These are phyloP conservation scores for Beaufortia kweichowensis DNA, from an alignment of 2,113 vertebrate genomes.

Conservation along the genomic window DNA sequence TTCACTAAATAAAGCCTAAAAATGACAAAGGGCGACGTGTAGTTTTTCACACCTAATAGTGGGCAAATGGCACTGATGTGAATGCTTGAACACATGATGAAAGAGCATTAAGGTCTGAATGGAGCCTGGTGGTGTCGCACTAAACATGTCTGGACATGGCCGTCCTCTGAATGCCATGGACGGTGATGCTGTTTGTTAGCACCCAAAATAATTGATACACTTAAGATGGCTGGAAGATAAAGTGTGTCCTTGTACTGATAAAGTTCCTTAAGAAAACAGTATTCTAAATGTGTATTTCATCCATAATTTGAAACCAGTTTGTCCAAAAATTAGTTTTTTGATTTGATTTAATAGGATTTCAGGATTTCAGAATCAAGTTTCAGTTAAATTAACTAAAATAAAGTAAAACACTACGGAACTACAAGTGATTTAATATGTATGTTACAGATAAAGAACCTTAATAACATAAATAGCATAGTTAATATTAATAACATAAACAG, in stretches of 20 bases:
- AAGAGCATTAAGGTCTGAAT: conserved; percentile 48
- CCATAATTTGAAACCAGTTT: too few species aligned
- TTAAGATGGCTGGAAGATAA: conserved; percentile 2
- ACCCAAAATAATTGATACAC: conserved; percentile 1
- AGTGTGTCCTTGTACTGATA: not conserved
- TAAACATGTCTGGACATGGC: conserved; percentile 67
- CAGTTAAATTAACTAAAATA: too few species aligned
- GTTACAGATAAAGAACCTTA: too few species aligned
- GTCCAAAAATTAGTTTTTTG: too few species aligned
- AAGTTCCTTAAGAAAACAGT: not conserved
- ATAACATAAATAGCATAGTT: too few species aligned
- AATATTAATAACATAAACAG: too few species aligned
- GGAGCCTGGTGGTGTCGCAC: conserved; percentile 55
- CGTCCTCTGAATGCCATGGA: conserved; percentile 1
- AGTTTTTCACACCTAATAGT: conserved; percentile 71
- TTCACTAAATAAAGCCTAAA: conserved; percentile 67
- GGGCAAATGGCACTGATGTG: conserved; percentile 72
- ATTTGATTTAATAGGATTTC: too few species aligned
- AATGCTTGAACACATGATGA: conserved; percentile 51
- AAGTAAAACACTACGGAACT: too few species aligned
- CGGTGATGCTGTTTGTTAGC: not conserved
- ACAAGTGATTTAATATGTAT: too few species aligned
- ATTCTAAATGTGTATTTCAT: not conserved
- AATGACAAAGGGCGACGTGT: conserved; percentile 68
- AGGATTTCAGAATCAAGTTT: too few species aligned